Percentiles rank a stretch among this genome's conserved stretches.
Conservation (phyloP, 2,888 invertebrate species). For the Drosophila conformis region DNA sequence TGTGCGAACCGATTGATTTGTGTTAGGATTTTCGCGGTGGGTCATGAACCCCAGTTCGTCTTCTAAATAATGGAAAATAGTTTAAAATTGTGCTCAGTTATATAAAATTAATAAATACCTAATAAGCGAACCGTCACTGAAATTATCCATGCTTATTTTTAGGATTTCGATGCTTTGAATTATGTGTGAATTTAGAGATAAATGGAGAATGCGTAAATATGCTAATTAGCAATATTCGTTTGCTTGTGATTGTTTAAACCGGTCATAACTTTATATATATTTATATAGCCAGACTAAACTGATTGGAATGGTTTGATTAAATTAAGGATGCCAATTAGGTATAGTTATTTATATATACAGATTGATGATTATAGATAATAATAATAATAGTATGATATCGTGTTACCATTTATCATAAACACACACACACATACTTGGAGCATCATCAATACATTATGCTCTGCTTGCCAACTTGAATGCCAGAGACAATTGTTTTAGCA, state of each 20-base stretch:
- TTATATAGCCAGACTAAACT: neutral
- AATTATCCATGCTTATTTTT: neutral
- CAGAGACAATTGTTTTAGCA: neutral
- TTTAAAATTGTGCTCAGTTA: slow-evolving; percentile 14
- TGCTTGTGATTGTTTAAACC: neutral
- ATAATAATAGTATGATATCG: neutral
- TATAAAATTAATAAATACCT: slow-evolving; percentile 16
- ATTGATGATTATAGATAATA: neutral
- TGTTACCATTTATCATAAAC: neutral
- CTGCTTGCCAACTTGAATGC: neutral
- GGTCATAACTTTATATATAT: neutral
- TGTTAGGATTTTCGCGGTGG: slow-evolving; percentile 10
- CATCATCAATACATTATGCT: neutral
- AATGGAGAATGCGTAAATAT: neutral
- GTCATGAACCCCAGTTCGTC: slow-evolving; percentile 52
- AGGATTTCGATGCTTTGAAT: neutral
- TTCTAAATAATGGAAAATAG: slow-evolving; percentile 11
- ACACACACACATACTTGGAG: neutral
- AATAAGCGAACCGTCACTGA: slow-evolving; percentile 8
- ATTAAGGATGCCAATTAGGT: neutral
- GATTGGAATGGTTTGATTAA: neutral
- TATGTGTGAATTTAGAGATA: neutral
- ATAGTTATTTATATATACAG: neutral
- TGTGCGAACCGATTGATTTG: slow-evolving; percentile 12
- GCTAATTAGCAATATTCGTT: neutral